Evolutionary conservation across 2,797 vertebrate genomes (phyloP).

Genomic region (Gymnothorax reevesii): DNA sequence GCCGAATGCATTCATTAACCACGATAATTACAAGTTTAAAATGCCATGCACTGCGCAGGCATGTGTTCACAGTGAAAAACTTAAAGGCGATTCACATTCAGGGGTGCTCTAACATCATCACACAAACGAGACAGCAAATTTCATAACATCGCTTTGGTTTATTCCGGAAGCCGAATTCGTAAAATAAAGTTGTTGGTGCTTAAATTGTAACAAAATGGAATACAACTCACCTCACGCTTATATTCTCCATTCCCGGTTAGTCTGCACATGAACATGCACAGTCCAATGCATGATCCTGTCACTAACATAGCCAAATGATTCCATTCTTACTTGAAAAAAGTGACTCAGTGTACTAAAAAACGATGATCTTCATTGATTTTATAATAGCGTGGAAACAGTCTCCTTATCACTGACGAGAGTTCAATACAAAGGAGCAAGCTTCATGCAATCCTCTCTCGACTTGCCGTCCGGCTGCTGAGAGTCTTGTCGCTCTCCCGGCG

Average conservation of each 20-base stretch:
- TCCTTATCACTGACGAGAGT: not conserved
- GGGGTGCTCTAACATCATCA: slow-evolving; percentile 17
- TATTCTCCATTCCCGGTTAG: slow-evolving; percentile 29
- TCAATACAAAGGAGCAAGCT: slow-evolving; percentile 3
- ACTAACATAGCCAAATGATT: not conserved
- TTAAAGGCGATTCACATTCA: not conserved
- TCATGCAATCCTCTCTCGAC: slow-evolving; percentile 1
- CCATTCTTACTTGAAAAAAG: slow-evolving; percentile 2
- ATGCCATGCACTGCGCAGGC: no score
- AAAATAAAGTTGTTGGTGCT: not conserved
- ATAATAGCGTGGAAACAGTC: not conserved
- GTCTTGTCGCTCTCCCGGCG: slow-evolving; percentile 12
- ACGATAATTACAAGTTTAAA: not conserved
- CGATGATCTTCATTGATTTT: not conserved
- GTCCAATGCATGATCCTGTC: not conserved
- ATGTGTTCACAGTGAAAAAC: not conserved
- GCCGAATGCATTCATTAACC: not conserved
- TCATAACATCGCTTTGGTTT: not conserved
- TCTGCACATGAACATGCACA: not conserved
- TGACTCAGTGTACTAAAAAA: not conserved
- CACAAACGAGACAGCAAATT: slow-evolving; percentile 16
- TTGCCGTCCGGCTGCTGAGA: slow-evolving; percentile 6
- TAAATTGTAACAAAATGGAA: slow-evolving; percentile 14
- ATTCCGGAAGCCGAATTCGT: not conserved
- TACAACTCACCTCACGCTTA: slow-evolving; percentile 26